A percentile compares a stretch with the other conserved stretches of the same genome.
Conservation (phyloP, 2,113 vertebrate genomes). For the Conger conger region DNA sequence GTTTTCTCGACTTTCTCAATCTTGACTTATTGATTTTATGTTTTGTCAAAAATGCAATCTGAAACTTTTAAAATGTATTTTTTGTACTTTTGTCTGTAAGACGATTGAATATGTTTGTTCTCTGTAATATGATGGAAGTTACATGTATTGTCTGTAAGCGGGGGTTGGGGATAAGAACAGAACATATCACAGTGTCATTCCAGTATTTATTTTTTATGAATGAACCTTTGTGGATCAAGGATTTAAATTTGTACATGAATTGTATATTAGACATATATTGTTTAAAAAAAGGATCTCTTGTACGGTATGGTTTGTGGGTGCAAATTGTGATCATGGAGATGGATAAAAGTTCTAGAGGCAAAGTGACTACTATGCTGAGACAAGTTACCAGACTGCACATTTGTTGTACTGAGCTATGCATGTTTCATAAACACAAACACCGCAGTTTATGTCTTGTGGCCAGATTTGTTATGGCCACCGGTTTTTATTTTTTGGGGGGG, state of each 20-base stretch:
- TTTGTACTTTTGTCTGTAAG: constrained; percentile 73
- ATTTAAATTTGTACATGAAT: constrained; percentile 98
- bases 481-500: neutral
- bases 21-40: constrained; percentile 57
- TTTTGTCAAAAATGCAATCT: constrained; percentile 64
- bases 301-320: neutral
- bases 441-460: constrained; percentile 5
- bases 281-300: neutral
- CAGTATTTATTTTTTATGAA: constrained; percentile 98
- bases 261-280: constrained; percentile 80
- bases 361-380: constrained; percentile 38
- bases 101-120: constrained; percentile 72
- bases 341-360: neutral
- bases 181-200: constrained; percentile 80
- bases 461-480: constrained; percentile 7
- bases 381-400: constrained; percentile 14
- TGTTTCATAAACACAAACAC: constrained; percentile 41
- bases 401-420: constrained; percentile 63
- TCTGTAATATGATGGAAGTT: constrained; percentile 68
- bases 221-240: constrained; percentile 90
- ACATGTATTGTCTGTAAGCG: constrained; percentile 70
- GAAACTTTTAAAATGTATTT: constrained; percentile 74
- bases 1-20: constrained; percentile 48
- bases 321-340: neutral
- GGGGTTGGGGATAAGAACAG: constrained; percentile 51